Evolutionary conservation across 2,888 invertebrate genomes (phyloP), one percentile per base, ranked within the genome.

Genomic region (Xestia ashworthii): DNA sequence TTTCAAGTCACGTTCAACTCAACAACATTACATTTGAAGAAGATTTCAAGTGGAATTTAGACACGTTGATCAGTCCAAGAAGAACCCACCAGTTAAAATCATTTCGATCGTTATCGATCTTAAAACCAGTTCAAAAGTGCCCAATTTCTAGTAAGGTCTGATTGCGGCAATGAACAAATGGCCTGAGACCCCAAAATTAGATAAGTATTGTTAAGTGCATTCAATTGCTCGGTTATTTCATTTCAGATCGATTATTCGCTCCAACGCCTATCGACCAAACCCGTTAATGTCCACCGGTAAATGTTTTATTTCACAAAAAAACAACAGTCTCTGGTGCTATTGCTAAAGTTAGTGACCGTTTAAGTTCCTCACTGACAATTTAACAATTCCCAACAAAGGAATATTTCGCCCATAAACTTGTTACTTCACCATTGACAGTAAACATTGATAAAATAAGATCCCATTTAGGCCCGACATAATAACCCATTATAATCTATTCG

Each of bases 161-260:
- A 66, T 66, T 74, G 68, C 60, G 60, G 64, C 75, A 85, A 82
- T 87, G 73, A 64, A 86, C 74, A 81, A 81, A 70, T 72, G 64
- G 41, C 16, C 19, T 22, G 32, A 74, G 41, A 71, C 68, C 12
- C 58, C 53, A 76, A 76, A 87, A 84, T 71, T 69, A 60, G 68
- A 71, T 74, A 75, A 83, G 83, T 80, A 84, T 86, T 87, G 80
- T 88, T 84, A 88, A 91, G 90, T 85, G 89, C 89, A 89, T 89
- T 91, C 91, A 92, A 92, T 90, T 91, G 91, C 89, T 62, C 69
- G 83, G 87, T 90, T 91, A 90, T 91, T 92, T 92, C 90, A 92
- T 92, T 92, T 91, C 83, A 82, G 88, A 92, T 91, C 93, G 90
- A 94, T 95, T 95, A 93, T 91, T 89, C 94, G 95, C 90, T 94